A percentile compares a stretch with the other conserved stretches of the same genome.
Evolutionary conservation across 2,113 vertebrate species (phyloP).

Genomic region (Anthoscopus minutus): DNA sequence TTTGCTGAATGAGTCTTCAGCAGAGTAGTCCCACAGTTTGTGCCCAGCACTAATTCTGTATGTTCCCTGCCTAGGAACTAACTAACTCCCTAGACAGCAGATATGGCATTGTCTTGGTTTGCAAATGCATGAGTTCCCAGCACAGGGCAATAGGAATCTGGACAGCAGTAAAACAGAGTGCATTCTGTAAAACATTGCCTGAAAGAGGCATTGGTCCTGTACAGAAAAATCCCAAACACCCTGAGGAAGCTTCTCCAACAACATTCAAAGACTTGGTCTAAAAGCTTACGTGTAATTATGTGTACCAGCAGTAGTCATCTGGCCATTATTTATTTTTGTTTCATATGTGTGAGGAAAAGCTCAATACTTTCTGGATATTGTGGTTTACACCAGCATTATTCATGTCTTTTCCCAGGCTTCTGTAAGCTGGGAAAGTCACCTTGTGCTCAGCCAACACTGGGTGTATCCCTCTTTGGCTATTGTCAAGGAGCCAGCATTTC

Average conservation of each 20-base stretch:
- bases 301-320: neutral
- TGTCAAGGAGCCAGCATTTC: conserved; percentile 65
- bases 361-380: conserved; percentile 16
- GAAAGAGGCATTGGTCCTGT: neutral
- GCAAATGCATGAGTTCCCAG: neutral
- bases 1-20: neutral
- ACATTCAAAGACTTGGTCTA: neutral
- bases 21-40: neutral
- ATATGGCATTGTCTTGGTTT: neutral
- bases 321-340: conserved; percentile 19
- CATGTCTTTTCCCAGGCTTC: conserved; percentile 55
- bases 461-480: conserved; percentile 59
- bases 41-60: neutral
- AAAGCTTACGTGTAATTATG: neutral
- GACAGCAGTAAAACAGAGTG: neutral
- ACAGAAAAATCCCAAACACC: neutral
- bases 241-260: neutral
- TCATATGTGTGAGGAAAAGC: neutral
- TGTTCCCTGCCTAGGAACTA: too few species aligned
- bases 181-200: neutral
- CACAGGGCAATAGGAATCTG: neutral
- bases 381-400: conserved; percentile 36
- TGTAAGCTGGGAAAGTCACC: conserved; percentile 59
- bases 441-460: conserved; percentile 61
- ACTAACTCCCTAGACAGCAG: neutral